Conservation (phyloP, 2,888 invertebrate species). For the Lissocephala sabroskyi region DNA sequence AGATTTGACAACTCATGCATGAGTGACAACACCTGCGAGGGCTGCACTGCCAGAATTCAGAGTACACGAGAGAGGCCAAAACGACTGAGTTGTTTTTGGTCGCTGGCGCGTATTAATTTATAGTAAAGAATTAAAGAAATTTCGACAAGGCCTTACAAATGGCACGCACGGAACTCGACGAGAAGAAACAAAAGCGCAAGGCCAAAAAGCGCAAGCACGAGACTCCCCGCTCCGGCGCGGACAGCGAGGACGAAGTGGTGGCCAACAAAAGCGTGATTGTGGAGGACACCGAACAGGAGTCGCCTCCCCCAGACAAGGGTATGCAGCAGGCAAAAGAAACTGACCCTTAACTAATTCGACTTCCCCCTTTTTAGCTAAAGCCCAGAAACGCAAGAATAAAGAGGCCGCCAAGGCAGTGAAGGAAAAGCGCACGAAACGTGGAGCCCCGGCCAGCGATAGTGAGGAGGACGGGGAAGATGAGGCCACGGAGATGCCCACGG, state of each 20-base stretch:
- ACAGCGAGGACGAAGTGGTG: constrained; percentile 62
- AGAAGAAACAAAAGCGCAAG: constrained; percentile 43
- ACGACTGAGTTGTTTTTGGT: too few relatives aligned
- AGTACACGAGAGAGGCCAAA: too few relatives aligned
- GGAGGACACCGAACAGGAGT: too few relatives aligned
- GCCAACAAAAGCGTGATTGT: constrained; percentile 64
- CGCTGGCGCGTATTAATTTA: too few relatives aligned
- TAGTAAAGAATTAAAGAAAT: too few relatives aligned
- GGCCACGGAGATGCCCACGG: constrained; percentile 66
- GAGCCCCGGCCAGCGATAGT: not conserved
- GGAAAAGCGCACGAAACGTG: constrained; percentile 30
- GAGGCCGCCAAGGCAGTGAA: constrained; percentile 22
- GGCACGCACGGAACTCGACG: constrained; percentile 48
- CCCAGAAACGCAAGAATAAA: constrained; percentile 8
- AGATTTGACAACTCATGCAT: too few relatives aligned
- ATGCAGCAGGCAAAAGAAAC: too few relatives aligned
- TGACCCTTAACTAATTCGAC: too few relatives aligned
- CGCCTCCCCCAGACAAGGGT: too few relatives aligned
- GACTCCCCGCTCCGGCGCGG: constrained; percentile 15
- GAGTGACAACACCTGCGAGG: too few relatives aligned
- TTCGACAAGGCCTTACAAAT: constrained; percentile 11
- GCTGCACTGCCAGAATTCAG: too few relatives aligned
- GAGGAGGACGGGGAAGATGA: constrained; percentile 67
- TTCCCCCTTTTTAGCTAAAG: too few relatives aligned
- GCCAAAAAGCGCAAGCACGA: constrained; percentile 52